These are phyloP conservation scores for Zaprionus capensis DNA, from an alignment of 1,140 invertebrate species.

Conservation along the genomic window DNA sequence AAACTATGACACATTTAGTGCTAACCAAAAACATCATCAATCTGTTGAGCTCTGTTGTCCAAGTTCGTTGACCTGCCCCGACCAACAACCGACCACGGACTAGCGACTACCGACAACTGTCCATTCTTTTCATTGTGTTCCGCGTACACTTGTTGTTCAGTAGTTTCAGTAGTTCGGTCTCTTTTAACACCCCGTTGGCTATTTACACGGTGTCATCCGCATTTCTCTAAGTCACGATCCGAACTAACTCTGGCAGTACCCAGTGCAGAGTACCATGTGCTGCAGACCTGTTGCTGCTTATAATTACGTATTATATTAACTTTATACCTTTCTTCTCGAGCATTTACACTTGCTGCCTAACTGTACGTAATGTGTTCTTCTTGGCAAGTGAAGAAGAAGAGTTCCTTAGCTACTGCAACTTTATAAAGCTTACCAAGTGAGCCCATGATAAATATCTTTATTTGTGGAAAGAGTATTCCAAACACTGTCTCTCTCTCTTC, in stretches of 20 bases:
- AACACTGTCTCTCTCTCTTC: not conserved
- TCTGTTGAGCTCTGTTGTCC: slow-evolving; percentile 1
- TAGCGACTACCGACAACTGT: slow-evolving; percentile 52
- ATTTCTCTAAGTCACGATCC: slow-evolving; percentile 67
- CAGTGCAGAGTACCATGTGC: not conserved
- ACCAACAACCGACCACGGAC: not conserved
- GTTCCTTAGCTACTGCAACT: not conserved
- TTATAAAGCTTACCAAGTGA: not conserved
- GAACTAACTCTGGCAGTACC: slow-evolving; percentile 20
- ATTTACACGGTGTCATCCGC: slow-evolving; percentile 63
- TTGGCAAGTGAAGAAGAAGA: not conserved
- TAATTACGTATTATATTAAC: slow-evolving; percentile 73
- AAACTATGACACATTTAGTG: slow-evolving; percentile 40
- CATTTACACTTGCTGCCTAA: slow-evolving; percentile 53
- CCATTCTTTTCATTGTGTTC: slow-evolving; percentile 50
- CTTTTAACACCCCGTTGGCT: slow-evolving; percentile 39
- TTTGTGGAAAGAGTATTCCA: slow-evolving; percentile 4
- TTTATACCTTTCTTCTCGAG: slow-evolving; percentile 30
- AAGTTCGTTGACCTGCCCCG: slow-evolving; percentile 54
- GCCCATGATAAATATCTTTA: not conserved
- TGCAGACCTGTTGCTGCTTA: slow-evolving; percentile 20
- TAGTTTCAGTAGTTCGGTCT: slow-evolving; percentile 60
- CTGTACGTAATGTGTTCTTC: slow-evolving; percentile 55
- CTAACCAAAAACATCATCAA: slow-evolving; percentile 37
- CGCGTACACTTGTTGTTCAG: slow-evolving; percentile 68